Evolutionary conservation across 2,888 invertebrate species (phyloP), one percentile per base, ranked within the genome.

Genomic region (Halictus quadricinctus): DNA sequence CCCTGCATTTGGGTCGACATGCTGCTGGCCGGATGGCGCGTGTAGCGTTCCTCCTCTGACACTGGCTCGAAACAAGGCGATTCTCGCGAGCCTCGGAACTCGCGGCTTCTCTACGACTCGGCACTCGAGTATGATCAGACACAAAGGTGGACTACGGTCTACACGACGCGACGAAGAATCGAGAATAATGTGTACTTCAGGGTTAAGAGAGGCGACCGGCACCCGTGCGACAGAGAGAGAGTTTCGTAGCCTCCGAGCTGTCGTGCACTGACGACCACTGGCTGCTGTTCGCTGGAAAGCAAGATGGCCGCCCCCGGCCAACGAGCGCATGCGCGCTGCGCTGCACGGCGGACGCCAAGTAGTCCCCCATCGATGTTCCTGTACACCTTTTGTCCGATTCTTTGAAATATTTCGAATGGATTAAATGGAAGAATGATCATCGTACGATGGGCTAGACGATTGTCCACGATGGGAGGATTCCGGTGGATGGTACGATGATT

Each of bases 1-100:
- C 98, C 98, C 96, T 98, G 98, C 96, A 98, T 97, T 95, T 97
- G 97, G 95, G 97, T 96, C 96, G 98, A 97, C 98, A 98, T 98
- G 96, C 95, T 98, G 96, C 95, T 93, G 88, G 74, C 78, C 41
- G 82, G 58, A 82, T 85, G 83, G 81, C 85, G 88, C 81, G 87
- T 75, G 75, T 81, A 69, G 72, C 82, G 88, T 79, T 76, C 83
- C 66, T 77, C 78, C 69, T 58, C 69, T 69, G 41, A 69, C 86
- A 76, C 86, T 72, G 60, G 46, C 72, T 79, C 73, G 74, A 82
- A 83, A 84, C 80, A 81, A 70, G 80, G 86, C 88, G 90, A 83
- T n/a, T 77, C 70, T 54, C 76, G 79, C 69, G 72, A 50, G 69
- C 41, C 15, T 72, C 70, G 74, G 36, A 21, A 41, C 21, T 29